Base-by-base conservation (phyloP, 2,113 vertebrate species). In the Rhinolophus sinicus region DNA sequence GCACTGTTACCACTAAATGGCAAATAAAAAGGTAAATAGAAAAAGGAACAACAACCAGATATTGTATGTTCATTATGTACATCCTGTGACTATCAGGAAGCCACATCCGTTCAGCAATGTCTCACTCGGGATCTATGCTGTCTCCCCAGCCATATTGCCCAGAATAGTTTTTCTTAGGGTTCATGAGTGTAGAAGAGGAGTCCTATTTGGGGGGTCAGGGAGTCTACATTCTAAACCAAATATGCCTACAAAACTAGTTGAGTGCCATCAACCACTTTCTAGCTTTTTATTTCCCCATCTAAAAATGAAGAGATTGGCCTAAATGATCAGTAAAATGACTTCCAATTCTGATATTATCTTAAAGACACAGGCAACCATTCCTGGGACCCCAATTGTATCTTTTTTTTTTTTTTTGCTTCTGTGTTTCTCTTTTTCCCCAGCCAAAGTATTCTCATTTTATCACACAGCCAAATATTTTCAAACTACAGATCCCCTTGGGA, bases 251-350 rank as follows among this genome's bases (percentile, higher is more conserved):
- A 35, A 93, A 73, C 14, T 18, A 81, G 16, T 50, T 40, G 54
- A 73, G 2, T 52, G 9, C 11, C 35, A 89, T 96, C 2, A 6
- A 18, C 15, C 40, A 60, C 82, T 21, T 56, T 22, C 67, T 3
- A 19, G 9, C 5, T 91, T 81, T 88, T 35, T 47, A 6, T 38
- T 56, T 35, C 5, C 5, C n/a, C 58, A 77, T 47, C 38, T 90
- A 56, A 94, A 95, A 54, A n/a, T n/a, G 44, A 90, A 87, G n/a
- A 18, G 11, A n/a, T 81, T 92, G 10, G n/a, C 15, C 35, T 93
- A 84, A 70, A 65, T 21, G 12, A 80, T 21, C 4, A 70, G 26
- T 70, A 73, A 50, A 75, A 88, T 40, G 8, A 75, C 22, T 70
- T 92, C 24, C 26, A 94, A 38, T 87, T 86, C n/a, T 94, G 24